Percentiles rank a stretch among this genome's conserved stretches.
phyloP scores from a whole-genome alignment of 2,113 vertebrate genomes.

The Ageneiosus marmoratus region DNA sequence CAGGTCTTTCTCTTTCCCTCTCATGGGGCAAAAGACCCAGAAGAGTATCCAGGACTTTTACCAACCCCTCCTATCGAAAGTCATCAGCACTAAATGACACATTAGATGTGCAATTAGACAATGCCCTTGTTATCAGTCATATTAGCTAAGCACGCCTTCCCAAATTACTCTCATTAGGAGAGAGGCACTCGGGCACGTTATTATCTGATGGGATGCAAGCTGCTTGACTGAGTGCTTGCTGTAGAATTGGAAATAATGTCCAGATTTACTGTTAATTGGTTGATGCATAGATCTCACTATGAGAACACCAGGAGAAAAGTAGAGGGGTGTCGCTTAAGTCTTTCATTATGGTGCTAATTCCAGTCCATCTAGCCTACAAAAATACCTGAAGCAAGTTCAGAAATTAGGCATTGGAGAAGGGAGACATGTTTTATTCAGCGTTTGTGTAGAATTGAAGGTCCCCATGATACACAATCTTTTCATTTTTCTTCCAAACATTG shows the following conservation, averaged over 20 bases:
- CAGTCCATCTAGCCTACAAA: not conserved
- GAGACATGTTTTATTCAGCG: not conserved
- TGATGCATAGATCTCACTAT: conserved; percentile 14
- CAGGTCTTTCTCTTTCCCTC: conserved; percentile 26
- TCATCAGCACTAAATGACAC: conserved; percentile 49
- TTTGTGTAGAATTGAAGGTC: not conserved
- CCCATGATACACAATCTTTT: not conserved
- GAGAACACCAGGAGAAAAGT: conserved; percentile 3
- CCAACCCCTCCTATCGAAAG: conserved; percentile 49
- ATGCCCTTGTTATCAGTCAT: conserved; percentile 47
- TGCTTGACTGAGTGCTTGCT: conserved; percentile 19
- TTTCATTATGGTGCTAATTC: not conserved
- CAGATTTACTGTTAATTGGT: conserved; percentile 31
- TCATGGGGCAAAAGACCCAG: conserved; percentile 8
- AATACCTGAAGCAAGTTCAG: not conserved
- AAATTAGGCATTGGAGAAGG: not conserved
- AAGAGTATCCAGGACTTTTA: conserved; percentile 37
- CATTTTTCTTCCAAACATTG: not conserved
- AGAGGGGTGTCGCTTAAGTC: not conserved
- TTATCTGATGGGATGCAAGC: conserved; percentile 37
- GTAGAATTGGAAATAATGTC: conserved; percentile 13
- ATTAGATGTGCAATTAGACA: conserved; percentile 55
- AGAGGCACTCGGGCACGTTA: conserved; percentile 33
- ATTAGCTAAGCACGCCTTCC: conserved; percentile 44
- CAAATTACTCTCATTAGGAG: conserved; percentile 51